Percentiles rank a stretch among this genome's conserved stretches.
Conservation (phyloP, 2,113 vertebrate genomes). For the Alces alces region DNA sequence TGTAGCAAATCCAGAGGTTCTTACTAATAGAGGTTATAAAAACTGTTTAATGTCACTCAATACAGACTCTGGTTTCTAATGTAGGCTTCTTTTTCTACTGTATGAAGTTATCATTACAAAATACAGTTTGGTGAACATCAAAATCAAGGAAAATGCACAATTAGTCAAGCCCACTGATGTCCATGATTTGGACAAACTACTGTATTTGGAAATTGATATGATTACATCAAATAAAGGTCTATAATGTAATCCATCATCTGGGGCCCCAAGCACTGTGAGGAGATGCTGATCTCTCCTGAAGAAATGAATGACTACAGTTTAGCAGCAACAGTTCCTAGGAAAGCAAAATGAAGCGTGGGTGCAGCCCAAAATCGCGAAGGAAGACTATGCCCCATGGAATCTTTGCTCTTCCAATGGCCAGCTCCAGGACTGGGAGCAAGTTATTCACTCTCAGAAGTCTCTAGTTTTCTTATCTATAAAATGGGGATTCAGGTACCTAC, state of each 20-base stretch:
- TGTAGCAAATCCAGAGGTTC: not conserved
- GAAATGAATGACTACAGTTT: not conserved
- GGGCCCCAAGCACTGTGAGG: not conserved
- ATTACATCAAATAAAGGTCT: not conserved
- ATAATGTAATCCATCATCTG: not conserved
- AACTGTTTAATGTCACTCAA: not conserved
- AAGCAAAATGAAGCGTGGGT: not conserved
- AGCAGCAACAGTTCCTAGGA: not conserved
- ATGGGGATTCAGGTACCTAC: not conserved
- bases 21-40: not conserved
- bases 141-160: not conserved
- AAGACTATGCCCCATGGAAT: not conserved
- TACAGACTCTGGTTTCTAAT: not conserved
- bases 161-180: not conserved
- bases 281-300: not conserved
- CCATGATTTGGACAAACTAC: not conserved
- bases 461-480: not conserved
- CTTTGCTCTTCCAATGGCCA: not conserved
- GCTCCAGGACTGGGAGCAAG: not conserved
- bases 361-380: fast-evolving
- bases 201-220: not conserved
- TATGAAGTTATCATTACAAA: not conserved
- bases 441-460: not conserved
- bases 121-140: not conserved
- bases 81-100: not conserved